Conservation (phyloP, 2,797 vertebrate genomes). For the Galago senegalensis region DNA sequence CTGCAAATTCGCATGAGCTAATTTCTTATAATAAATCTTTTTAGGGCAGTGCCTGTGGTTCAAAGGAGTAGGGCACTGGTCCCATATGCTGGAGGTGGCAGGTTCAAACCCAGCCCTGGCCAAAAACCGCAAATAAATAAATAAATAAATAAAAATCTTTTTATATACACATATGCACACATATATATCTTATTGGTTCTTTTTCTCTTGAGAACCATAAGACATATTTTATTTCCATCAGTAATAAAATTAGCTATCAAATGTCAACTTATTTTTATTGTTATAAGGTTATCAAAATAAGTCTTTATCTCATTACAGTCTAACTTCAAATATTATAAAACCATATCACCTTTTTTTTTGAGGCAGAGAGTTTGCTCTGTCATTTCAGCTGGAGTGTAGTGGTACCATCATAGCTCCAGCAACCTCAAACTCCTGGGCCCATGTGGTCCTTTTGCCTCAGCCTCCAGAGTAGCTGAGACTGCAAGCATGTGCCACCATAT, state of each 20-base stretch:
- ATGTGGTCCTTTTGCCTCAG: neutral
- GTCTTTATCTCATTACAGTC: neutral
- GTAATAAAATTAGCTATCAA: neutral
- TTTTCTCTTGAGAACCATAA: neutral
- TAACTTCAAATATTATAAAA: neutral
- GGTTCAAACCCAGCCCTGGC: too few relatives aligned
- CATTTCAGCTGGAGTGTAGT: neutral
- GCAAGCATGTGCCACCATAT: neutral
- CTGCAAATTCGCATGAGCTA: neutral
- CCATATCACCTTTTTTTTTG: neutral
- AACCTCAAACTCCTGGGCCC: neutral
- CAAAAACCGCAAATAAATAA: too few relatives aligned
- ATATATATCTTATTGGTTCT: neutral
- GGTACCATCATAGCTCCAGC: neutral
- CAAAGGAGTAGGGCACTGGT: too few relatives aligned
- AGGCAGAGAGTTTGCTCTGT: neutral
- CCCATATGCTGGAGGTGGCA: too few relatives aligned
- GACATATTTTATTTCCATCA: neutral
- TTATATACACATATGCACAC: neutral
- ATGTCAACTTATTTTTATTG: neutral
- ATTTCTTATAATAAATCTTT: neutral
- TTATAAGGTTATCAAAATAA: neutral
- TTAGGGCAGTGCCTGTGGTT: neutral
- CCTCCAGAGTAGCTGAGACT: neutral
- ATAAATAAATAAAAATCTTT: neutral